Conservation (phyloP, 30 jellyfish, hydroid and myxozoan genomes). For the Chrysaora quinquecirrha region DNA sequence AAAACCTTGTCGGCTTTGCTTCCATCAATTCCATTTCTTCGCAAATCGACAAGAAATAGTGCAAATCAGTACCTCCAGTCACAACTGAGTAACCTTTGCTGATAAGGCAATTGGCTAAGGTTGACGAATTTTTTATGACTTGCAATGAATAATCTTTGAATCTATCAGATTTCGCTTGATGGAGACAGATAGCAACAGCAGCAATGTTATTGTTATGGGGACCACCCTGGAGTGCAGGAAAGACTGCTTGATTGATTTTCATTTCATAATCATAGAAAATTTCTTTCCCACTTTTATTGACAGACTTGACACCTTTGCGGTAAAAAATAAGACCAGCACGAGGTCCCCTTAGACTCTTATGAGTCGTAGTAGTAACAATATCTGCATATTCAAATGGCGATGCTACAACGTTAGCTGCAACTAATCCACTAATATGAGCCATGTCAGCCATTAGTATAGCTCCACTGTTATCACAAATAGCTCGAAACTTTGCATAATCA, state of each 20-base stretch:
- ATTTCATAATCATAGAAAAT: constrained; percentile 55
- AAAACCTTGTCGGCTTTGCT: constrained; percentile 70
- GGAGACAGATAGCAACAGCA: constrained; percentile 76
- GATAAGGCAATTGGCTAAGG: constrained; percentile 25
- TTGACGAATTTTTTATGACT: constrained; percentile 71
- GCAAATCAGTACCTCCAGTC: constrained; percentile 83
- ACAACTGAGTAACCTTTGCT: constrained; percentile 65
- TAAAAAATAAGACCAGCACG: constrained; percentile 80
- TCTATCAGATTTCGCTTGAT: constrained; percentile 70
- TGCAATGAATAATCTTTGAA: constrained; percentile 61
- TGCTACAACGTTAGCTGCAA: constrained; percentile 74
- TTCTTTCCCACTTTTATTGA: constrained; percentile 56
- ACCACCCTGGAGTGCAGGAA: constrained; percentile 89
- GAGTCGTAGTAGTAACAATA: constrained; percentile 82
- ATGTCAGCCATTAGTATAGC: constrained; percentile 69
- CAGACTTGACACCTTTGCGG: constrained; percentile 69
- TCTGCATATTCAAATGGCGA: constrained; percentile 66
- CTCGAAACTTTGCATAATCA: constrained; percentile 71
- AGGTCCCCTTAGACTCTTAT: constrained; percentile 78
- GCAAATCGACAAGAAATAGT: constrained; percentile 64
- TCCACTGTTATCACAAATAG: constrained; percentile 62
- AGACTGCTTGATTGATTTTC: constrained; percentile 71
- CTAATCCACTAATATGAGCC: constrained; percentile 13
- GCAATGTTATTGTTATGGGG: constrained; percentile 89
- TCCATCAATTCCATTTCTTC: constrained; percentile 72